Evolutionary conservation across 2,888 invertebrate genomes (phyloP), one percentile per base, ranked within the genome.

Genomic region (Mycalesis mineus): DNA sequence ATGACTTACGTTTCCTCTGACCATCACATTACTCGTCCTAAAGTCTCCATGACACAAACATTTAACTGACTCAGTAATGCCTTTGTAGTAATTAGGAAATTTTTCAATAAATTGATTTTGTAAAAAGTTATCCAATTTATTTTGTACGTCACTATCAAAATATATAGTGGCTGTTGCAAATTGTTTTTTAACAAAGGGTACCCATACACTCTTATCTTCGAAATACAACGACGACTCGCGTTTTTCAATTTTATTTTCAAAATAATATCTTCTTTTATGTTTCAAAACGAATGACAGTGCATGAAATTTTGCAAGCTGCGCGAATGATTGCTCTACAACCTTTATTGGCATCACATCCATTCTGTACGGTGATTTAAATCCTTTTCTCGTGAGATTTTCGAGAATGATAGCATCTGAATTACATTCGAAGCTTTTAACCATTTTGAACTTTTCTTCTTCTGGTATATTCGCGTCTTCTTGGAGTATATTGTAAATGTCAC

Each of bases 1-100:
- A 33, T 7, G 5, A 73, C 73, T 73, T 62, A 77, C 75, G 14
- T 51, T 60, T 55, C 66, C 61, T 62, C 68, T 71, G 39, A 64
- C 39, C 64, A 78, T 66, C 31, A 77, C 66, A 59, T 78, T 78
- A 53, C 70, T 73, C 0, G 69, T 56, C 13, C 73, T 69, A 13
- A 64, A 74, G 54, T 78, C 79, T 3, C 74, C 74, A 42, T 80
- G 78, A 28, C 72, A 72, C n/a, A 77, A 55, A 31, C 73, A 73
- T 13, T 61, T 55, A 4, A 58, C 60, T 3, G 58, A 58, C 4
- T 63, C 57, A 0, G 55, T 51, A 5, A 58, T 44, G n/a, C 70
- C 66, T 0, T 29, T 53, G 6, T 69, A 55, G 55, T 71, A 74
- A 44, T 65, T 63, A 2, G 57, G 52, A 61, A 65, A 70, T 53